Evolutionary conservation across 2,888 invertebrate genomes (phyloP).

Genomic region (Mythimna vitellina): DNA sequence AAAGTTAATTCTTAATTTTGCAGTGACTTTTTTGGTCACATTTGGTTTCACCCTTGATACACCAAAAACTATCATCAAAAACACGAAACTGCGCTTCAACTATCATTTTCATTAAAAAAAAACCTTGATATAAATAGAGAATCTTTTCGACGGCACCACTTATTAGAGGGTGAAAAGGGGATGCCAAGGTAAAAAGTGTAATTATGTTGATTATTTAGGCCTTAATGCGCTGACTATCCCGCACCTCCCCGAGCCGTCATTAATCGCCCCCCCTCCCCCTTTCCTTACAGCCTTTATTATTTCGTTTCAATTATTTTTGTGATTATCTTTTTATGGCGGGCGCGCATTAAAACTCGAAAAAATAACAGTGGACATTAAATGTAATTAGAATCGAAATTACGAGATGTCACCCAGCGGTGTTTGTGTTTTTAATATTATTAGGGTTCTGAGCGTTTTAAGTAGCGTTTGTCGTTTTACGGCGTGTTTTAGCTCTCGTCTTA

Average conservation of each 20-base stretch:
- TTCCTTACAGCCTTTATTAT: constrained; percentile 86
- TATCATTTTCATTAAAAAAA: constrained; percentile 71
- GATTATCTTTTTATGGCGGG: constrained; percentile 90
- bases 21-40: neutral
- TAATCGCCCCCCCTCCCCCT: constrained; percentile 82
- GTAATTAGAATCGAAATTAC: constrained; percentile 89
- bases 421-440: constrained; percentile 74
- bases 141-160: constrained; percentile 84
- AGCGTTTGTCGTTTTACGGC: constrained; percentile 63
- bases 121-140: constrained; percentile 77
- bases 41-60: neutral
- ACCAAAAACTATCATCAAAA: constrained; percentile 58
- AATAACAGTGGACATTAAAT: constrained; percentile 88
- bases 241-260: constrained; percentile 81
- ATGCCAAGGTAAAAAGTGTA: constrained; percentile 88
- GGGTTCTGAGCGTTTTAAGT: constrained; percentile 69
- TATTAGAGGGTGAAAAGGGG: constrained; percentile 83
- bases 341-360: constrained; percentile 89
- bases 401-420: constrained; percentile 84
- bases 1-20: constrained; percentile 3
- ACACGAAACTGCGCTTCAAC: constrained; percentile 69
- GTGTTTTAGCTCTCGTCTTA: constrained; percentile 52
- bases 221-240: constrained; percentile 89
- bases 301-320: constrained; percentile 91
- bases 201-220: constrained; percentile 91